Evolutionary conservation across 1,140 invertebrate genomes (phyloP).

Genomic region (Caenorhabditis tropicalis): DNA sequence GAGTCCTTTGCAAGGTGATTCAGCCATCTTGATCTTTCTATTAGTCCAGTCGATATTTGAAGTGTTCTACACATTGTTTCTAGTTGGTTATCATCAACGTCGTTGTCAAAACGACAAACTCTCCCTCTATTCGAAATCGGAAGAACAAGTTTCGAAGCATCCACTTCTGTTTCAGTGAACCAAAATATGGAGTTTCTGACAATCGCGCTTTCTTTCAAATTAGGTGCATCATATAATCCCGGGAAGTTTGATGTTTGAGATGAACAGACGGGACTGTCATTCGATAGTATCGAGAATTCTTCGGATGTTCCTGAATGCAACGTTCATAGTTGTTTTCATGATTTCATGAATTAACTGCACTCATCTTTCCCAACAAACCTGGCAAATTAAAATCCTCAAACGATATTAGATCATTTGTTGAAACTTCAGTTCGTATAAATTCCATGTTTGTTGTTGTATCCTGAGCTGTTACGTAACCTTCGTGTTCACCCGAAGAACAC

Average conservation of each 20-base stretch:
- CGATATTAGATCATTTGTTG: background rate
- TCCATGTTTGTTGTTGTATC: background rate
- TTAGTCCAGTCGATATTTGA: constrained; percentile 12
- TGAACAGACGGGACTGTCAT: background rate
- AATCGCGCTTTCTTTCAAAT: background rate
- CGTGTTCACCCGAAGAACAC: background rate
- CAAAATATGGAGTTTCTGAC: constrained; percentile 25
- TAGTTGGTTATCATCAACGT: constrained; percentile 15
- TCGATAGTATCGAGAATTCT: background rate
- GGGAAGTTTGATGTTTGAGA: background rate
- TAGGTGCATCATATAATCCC: background rate
- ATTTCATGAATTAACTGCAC: no score
- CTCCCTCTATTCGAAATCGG: constrained; percentile 11
- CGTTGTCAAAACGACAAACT: constrained; percentile 15
- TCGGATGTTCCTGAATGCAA: background rate
- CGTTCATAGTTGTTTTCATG: background rate
- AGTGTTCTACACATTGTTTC: constrained; percentile 18
- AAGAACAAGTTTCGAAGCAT: constrained; percentile 5
- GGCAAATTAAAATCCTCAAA: background rate
- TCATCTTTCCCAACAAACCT: background rate
- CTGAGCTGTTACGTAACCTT: background rate
- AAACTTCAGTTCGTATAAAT: background rate
- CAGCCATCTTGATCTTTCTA: constrained; percentile 13
- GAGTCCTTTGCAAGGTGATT: background rate
- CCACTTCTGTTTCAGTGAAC: constrained; percentile 18